Conservation (phyloP, 2,797 vertebrate genomes). For the Diplodus sargus region DNA sequence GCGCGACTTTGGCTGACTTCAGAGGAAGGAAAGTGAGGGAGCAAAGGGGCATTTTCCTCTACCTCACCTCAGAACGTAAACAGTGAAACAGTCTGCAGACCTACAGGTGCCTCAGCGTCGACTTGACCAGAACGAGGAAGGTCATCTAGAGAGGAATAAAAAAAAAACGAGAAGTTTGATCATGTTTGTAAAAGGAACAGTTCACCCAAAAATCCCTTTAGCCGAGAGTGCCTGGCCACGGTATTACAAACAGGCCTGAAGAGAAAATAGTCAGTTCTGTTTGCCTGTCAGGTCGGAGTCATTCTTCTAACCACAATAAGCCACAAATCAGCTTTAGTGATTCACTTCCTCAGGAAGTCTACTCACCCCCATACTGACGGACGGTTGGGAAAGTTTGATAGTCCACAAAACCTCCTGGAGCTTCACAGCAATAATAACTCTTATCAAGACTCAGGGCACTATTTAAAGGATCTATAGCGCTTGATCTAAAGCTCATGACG, state of each 20-base stretch:
- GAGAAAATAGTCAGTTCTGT: constrained; percentile 6
- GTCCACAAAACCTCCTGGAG: too few species aligned
- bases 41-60: constrained; percentile 63
- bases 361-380: too few species aligned
- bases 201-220: too few species aligned
- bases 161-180: background rate
- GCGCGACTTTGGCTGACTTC: constrained; percentile 42
- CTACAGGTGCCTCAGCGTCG: constrained; percentile 37
- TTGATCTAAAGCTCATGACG: too few species aligned
- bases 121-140: constrained; percentile 22
- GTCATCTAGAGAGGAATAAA: constrained; percentile 3
- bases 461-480: too few species aligned
- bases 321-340: constrained; percentile 1
- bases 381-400: too few species aligned
- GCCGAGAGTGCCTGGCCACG: background rate
- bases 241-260: background rate
- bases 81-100: constrained; percentile 63
- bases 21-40: constrained; percentile 44
- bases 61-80: constrained; percentile 69
- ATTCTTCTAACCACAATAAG: background rate
- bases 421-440: too few species aligned
- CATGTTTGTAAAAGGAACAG: too few species aligned
- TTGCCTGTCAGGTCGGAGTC: constrained; percentile 9
- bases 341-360: too few species aligned
- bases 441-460: too few species aligned